A percentile compares a stretch with the other conserved stretches of the same genome.
phyloP scores from a whole-genome alignment of 2,888 invertebrate genomes.

The Anarsia innoxiella region DNA sequence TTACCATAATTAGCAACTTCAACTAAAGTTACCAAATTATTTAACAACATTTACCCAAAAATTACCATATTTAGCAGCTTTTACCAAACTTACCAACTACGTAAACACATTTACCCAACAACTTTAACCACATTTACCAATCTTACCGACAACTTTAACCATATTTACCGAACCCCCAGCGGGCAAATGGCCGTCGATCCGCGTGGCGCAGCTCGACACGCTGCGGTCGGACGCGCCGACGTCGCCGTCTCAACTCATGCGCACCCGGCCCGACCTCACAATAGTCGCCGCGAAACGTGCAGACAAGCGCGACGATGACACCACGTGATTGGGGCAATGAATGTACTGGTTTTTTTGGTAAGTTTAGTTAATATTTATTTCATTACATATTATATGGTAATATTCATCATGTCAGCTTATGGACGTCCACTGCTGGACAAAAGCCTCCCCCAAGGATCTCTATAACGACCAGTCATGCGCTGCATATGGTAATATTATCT shows the following conservation, averaged over 20 bases:
- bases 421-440: too few relatives aligned
- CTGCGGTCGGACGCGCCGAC: slow-evolving; percentile 30
- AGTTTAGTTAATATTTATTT: background rate
- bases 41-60: background rate
- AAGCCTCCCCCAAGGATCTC: background rate
- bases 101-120: background rate
- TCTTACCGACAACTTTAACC: background rate
- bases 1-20: background rate
- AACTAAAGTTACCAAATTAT: background rate
- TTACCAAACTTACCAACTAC: background rate
- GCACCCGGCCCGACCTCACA: slow-evolving; percentile 61
- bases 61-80: background rate
- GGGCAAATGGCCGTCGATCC: slow-evolving; percentile 59
- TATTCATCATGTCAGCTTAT: background rate
- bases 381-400: background rate
- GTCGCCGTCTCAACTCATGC: slow-evolving; percentile 53
- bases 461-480: too few relatives aligned
- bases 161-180: slow-evolving; percentile 4
- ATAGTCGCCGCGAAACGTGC: slow-evolving; percentile 50
- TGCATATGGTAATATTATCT: too few relatives aligned
- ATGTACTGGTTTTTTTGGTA: background rate
- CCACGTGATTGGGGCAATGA: background rate
- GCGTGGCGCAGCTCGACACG: slow-evolving; percentile 58
- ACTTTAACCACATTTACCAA: background rate
- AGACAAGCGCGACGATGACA: slow-evolving; percentile 25